Evolutionary conservation across 2,797 vertebrate species (phyloP), one percentile per base, ranked within the genome.

Genomic region (Crenichthys baileyi): DNA sequence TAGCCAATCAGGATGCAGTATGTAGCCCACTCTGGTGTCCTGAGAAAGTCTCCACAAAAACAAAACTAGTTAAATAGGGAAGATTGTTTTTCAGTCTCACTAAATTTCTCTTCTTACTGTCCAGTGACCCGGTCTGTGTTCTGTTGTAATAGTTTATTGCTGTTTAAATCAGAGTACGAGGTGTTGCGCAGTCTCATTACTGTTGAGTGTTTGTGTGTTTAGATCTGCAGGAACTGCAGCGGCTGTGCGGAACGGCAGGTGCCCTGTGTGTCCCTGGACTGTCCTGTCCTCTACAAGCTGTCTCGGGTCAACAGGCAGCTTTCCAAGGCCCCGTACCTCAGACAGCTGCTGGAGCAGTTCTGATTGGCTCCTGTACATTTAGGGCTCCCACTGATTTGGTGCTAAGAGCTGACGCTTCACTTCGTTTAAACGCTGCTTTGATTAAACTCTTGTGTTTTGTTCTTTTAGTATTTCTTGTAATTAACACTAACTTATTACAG

Each of bases 331-430:
- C 97, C 98, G 0, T 99, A 99, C 92, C 96, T 99, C 83, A 97
- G 97, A 78, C 98, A 98, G 83, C 96, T 99, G 71, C 95, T 99
- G 90, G 97, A 99, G 89, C 97, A 99, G 95, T 98, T 99, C 94
- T 99, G 95, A 97, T 88, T 75, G 80, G 79, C 71, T 75, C 74
- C 74, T n/a, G 44, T 53, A 56, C 16, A 31, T 18, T 8, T 7
- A 29, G 60, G 31, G 18, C 53, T 20, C 1, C 72, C 0, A 16
- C 39, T 75, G 75, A 83, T 87, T 86, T 92, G 94, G 92, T 95
- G 94, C 94, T 95, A 92, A 84, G 63, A 0, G 29, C 81, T 83
- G 86, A 88, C 78, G 55, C 72, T 79, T 87, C 46, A 60, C 77
- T 87, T 74, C 46, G 79, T 93, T 86, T 79, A 39, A 85, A 88